Evolutionary conservation across 2,797 vertebrate genomes (phyloP).

Genomic region (Trematomus bernacchii): DNA sequence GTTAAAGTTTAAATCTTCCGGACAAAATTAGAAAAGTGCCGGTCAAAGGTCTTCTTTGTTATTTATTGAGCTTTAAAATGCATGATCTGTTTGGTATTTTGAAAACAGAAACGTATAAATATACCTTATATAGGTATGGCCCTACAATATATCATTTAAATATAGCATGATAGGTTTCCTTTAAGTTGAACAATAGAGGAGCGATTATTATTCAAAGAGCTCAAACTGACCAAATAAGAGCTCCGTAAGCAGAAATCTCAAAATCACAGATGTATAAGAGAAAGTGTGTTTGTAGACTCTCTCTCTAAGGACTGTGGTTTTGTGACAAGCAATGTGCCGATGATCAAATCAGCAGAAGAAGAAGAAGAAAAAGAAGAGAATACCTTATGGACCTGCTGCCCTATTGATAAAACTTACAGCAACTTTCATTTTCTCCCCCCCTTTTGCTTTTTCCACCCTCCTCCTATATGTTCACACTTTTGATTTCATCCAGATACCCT

Average conservation of each 20-base stretch:
- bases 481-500: conserved; percentile 36
- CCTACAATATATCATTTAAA: too few relatives aligned
- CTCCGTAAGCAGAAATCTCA: background rate
- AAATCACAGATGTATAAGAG: background rate
- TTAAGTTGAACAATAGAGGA: conserved; percentile 3
- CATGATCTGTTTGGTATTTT: too few relatives aligned
- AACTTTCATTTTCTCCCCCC: conserved; percentile 14
- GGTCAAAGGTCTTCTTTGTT: too few relatives aligned
- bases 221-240: conserved; percentile 3
- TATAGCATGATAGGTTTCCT: too few relatives aligned
- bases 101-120: too few relatives aligned
- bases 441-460: background rate
- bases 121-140: too few relatives aligned
- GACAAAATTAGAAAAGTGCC: too few relatives aligned
- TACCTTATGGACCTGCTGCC: background rate
- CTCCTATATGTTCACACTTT: conserved; percentile 40
- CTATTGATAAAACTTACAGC: conserved; percentile 5
- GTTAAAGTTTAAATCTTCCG: too few relatives aligned
- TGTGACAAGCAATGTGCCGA: background rate
- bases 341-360: background rate
- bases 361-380: background rate
- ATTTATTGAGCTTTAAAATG: too few relatives aligned
- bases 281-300: conserved; percentile 4
- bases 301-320: conserved; percentile 4
- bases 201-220: conserved; percentile 4